phyloP scores from a whole-genome alignment of 1,140 invertebrate genomes.

The Drosophila teissieri region DNA sequence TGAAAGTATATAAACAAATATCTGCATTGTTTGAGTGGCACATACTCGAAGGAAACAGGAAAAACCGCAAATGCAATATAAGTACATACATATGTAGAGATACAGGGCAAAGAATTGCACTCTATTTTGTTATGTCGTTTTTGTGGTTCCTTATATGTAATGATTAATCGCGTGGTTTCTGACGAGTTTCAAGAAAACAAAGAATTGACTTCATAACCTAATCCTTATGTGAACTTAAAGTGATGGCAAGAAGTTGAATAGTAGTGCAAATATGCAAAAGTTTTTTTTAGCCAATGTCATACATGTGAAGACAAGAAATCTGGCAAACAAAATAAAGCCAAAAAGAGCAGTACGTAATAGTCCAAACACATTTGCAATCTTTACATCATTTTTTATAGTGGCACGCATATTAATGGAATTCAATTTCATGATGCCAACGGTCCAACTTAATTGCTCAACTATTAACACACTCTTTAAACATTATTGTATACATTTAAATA shows the following conservation, averaged over 20 bases:
- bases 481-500: neutral
- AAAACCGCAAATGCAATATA: neutral
- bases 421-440: constrained; percentile 4
- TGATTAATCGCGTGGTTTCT: constrained; percentile 4
- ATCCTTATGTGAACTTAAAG: too few species aligned
- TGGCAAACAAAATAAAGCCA: neutral
- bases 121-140: constrained; percentile 2
- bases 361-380: neutral
- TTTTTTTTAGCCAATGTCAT: neutral
- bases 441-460: constrained; percentile 13
- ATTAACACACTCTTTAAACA: neutral
- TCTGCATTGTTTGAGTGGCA: neutral
- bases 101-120: neutral
- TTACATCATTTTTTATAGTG: neutral
- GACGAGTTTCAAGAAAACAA: neutral
- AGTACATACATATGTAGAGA: neutral
- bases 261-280: neutral
- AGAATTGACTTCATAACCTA: too few species aligned
- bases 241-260: neutral
- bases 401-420: constrained; percentile 5
- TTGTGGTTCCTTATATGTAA: neutral
- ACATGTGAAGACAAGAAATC: neutral
- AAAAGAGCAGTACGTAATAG: constrained; percentile 9
- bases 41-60: neutral
- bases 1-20: neutral